phyloP scores from a whole-genome alignment of 2,797 vertebrate species.

The Hylomyscus alleni region DNA sequence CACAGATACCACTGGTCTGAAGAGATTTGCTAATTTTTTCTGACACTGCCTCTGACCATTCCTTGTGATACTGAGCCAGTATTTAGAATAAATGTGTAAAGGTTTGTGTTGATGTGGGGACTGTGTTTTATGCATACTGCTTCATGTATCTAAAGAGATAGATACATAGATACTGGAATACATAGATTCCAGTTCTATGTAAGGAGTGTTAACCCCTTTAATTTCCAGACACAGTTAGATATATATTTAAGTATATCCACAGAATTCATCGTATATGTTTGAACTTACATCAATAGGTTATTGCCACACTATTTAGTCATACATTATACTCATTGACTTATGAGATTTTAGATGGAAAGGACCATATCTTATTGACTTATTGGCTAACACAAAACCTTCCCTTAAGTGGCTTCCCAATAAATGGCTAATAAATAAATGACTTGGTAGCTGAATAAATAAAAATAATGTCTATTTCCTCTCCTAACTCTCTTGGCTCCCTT shows the following conservation, averaged over 20 bases:
- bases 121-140: not conserved
- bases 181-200: not conserved
- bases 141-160: not conserved
- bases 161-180: too few relatives aligned
- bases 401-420: slow-evolving; percentile 15
- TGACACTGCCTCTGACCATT: not conserved
- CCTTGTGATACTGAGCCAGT: not conserved
- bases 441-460: slow-evolving; percentile 8
- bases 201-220: not conserved
- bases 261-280: not conserved
- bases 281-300: not conserved
- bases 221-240: not conserved
- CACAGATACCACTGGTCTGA: not conserved
- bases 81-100: not conserved
- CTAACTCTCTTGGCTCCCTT: not conserved
- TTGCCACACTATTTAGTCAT: not conserved
- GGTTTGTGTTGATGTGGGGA: not conserved
- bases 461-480: not conserved
- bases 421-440: not conserved
- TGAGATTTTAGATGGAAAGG: not conserved
- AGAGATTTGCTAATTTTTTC: not conserved
- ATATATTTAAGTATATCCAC: not conserved
- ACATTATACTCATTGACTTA: slow-evolving; percentile 12
- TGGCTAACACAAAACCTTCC: not conserved
- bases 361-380: not conserved